Evolutionary conservation across 2,113 vertebrate genomes (phyloP), one percentile per base, ranked within the genome.

Genomic region (Cavia aperea): DNA sequence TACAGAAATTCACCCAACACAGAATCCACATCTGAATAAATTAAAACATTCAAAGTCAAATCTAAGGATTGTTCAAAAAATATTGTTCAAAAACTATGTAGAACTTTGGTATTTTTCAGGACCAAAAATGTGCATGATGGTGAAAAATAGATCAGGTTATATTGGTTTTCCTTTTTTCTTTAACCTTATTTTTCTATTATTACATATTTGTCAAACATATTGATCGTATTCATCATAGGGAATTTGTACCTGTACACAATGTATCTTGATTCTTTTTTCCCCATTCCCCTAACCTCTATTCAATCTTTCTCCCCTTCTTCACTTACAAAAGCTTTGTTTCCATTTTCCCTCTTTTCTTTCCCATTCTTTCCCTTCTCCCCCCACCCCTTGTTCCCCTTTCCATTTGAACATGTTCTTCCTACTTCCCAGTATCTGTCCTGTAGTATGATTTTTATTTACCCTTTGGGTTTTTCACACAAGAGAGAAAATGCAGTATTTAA

Each of bases 1-100:
- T 66, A 92, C 54, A 92, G 93, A 86, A 81, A 66, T 81, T 82
- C 36, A 75, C 15, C 68, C 73, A 93, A 72, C 65, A 84, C 26
- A 49, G 36, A 88, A 90, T 82, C 49, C 77, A 16, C n/a, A 75
- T 39, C 60, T 93, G 24, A 94, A 66, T 86, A 94, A 68, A 86
- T 63, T 84, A 36, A 87, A 92, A 88, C 51, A 90, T 79, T 95
- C 91, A 29, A 85, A 72, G 54, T 75, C 83, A 95, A 84, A 49
- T 85, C n/a, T 54, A 43, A 93, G 49, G 36, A 13, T 5, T 68
- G 92, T 75, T 39, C 39, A 39, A 39, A 39, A 39, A 8, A 51
- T 77, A 65, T 33, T 81, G 60, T 73, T 88, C 16, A 77, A 54
- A 94, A 93, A 93, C 29, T 56, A 49, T 2, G 3, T 31, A 93